Evolutionary conservation across 92 coral and sea anemone genomes (phyloP).

Genomic region (Palythoa grandis): DNA sequence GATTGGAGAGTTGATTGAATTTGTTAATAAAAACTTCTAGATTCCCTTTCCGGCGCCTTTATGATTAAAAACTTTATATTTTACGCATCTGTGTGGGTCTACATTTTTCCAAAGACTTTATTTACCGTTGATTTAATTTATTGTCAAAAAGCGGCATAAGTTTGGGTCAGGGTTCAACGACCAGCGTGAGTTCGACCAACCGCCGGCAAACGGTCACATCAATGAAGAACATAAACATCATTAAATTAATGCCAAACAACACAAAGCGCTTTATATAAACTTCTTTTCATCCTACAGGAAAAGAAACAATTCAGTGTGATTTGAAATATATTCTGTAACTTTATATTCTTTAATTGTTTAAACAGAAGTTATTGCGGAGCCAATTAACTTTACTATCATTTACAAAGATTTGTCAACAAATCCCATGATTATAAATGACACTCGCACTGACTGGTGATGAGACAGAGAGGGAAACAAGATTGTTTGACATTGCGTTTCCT

Average conservation of each 20-base stretch:
- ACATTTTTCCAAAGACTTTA: background rate
- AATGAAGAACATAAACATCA: background rate
- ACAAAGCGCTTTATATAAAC: background rate
- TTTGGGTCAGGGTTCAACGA: background rate
- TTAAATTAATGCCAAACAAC: background rate
- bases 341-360: background rate
- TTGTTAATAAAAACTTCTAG: conserved; percentile 8
- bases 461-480: background rate
- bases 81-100: background rate
- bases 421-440: background rate
- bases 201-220: background rate
- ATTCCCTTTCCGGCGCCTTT: conserved; percentile 31
- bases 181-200: background rate
- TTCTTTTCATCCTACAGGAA: background rate
- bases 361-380: background rate
- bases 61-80: conserved; percentile 2
- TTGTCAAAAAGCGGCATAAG: background rate
- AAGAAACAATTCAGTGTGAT: background rate
- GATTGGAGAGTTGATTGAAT: background rate
- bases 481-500: background rate
- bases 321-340: background rate
- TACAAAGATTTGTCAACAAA: conserved; percentile 3
- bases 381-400: background rate
- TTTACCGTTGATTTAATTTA: background rate
- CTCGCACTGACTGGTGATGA: background rate